Base-by-base conservation (phyloP, 2,888 invertebrate species). In the Autographa pulchrina region DNA sequence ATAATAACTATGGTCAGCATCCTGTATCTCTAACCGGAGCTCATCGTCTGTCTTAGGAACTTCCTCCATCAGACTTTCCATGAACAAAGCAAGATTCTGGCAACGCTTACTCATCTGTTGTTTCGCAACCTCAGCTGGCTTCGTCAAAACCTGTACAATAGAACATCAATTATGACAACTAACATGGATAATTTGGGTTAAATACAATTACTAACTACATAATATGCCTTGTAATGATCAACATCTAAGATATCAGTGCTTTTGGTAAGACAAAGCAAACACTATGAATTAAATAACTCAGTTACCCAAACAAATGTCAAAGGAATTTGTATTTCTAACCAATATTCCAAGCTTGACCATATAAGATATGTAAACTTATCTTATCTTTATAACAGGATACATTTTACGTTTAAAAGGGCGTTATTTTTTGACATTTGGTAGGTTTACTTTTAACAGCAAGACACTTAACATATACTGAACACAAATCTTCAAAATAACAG, bases 61-160 rank as follows among this genome's bases (percentile, higher is more conserved):
- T 81, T 98, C 97, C 72, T 97, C 97, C 92, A 98, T 96, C 2
- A 98, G 91, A 41, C 95, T 97, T 89, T 98, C 98, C 97, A 98
- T 97, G 86, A 97, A 97, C 13, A 96, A 95, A 0, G 97, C 97
- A 32, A 98, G 91, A 74, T 98, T 97, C 88, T 98, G 97, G 71
- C 97, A 98, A 14, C 97, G 96, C 79, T 97, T 97, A 14, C 96
- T 97, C 77, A 97, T 97, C 82, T 97, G 96, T 84, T 97, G 96
- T 86, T 97, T 97, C 0, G 96, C 96, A 13, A 94, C 90, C 85
- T 97, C 97, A 2, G 96, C 95, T 0, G 96, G 96, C 67, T 94
- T 94, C 5, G 92, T 92, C 7, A 93, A 84, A 8, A 90, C 92
- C 96, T 96, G 79, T 62, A 20, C 54, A 66, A 64, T 63, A 31